phyloP scores from a whole-genome alignment of 2,797 vertebrate genomes.

The Poecilia picta region DNA sequence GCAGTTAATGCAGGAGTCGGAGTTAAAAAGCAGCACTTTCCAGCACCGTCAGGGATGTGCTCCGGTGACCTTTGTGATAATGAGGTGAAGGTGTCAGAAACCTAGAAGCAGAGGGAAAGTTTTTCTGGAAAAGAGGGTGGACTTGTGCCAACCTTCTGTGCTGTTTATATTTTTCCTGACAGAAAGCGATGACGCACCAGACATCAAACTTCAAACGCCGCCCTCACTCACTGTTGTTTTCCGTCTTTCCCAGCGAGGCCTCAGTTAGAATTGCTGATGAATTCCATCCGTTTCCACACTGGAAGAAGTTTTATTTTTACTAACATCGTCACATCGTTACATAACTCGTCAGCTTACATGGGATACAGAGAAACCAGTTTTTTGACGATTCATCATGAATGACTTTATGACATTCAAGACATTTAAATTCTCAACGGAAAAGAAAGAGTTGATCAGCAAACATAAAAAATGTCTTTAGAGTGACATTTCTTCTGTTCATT shows the following conservation, averaged over 20 bases:
- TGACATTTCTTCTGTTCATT: neutral
- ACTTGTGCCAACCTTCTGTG: neutral
- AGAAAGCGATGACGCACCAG: slow-evolving; percentile 17
- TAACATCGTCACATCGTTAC: neutral
- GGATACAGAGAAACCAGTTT: neutral
- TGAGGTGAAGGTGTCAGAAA: slow-evolving; percentile 27
- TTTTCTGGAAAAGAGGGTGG: neutral
- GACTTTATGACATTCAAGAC: neutral
- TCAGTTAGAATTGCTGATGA: slow-evolving; percentile 11
- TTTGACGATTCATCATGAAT: neutral
- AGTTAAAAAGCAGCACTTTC: slow-evolving; percentile 11
- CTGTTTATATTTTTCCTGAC: slow-evolving; percentile 20
- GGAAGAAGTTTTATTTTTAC: neutral
- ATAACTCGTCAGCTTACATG: neutral
- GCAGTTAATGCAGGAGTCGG: neutral
- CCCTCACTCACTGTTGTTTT: neutral
- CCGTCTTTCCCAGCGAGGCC: neutral
- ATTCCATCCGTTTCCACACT: neutral
- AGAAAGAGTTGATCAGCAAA: neutral
- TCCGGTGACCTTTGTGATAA: slow-evolving; percentile 29
- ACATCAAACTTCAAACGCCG: slow-evolving; percentile 23
- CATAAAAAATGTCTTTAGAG: neutral
- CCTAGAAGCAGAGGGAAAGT: neutral
- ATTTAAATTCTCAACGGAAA: neutral
- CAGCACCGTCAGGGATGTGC: slow-evolving; percentile 17